Base-by-base conservation (phyloP, 1,140 invertebrate species). In the Conus ventricosus region DNA sequence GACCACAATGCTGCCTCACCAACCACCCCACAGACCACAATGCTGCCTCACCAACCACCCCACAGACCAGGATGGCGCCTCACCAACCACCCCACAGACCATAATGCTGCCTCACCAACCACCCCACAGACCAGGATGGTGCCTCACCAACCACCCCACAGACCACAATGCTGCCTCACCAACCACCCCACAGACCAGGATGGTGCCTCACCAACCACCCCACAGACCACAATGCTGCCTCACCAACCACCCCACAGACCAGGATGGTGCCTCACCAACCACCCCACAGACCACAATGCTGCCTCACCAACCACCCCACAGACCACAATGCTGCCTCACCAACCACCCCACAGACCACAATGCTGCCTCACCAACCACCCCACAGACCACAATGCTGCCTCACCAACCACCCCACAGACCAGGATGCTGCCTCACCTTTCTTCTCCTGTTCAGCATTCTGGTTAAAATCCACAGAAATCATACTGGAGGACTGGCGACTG, bases 381-480 rank as follows among this genome's bases (percentile, higher is more conserved):
- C 39, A 39, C 39, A 39, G 39, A 39, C 0, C 39, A 39, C 0
- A 4, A 60, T 15, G 57, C 1, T 60, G 57, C 4, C 67, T 71
- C n/a, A n/a, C 39, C 39, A 39, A 39, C 39, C 39, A 39, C 39
- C 39, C 39, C 39, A 39, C 39, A 39, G 39, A 39, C 0, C 39
- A 39, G 39, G 57, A 60, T 15, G 57, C 1, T 60, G 57, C 4
- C 67, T 71, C 67, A 95, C 93, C 87, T 51, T 93, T 91, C 87
- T 94, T 94, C 87, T 94, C 91, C 76, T 90, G 83, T n/a, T 87
- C 90, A 11, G 87, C 82, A 25, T 91, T 90, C 90, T 94, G 92
- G 57, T 88, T 90, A 84, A 93, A 94, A 60, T 88, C 90, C 15
- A 95, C 90, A 87, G 92, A 90, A 75, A 94, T 93, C 93, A 94